Evolutionary conservation across 2,797 vertebrate genomes (phyloP), one percentile per base, ranked within the genome.

Genomic region (Cheirogaleus major): DNA sequence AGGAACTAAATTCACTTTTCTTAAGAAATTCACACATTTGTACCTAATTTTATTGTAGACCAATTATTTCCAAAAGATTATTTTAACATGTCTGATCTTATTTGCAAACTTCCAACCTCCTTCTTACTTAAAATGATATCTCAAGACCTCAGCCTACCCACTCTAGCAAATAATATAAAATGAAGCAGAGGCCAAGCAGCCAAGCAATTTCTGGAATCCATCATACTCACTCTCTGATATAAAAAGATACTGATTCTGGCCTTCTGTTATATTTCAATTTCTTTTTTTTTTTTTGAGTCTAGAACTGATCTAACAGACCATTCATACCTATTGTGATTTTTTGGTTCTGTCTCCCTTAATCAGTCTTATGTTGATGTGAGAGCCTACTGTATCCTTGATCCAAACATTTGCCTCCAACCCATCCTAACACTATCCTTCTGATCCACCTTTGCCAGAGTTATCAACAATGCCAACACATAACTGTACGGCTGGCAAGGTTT

Each of bases 1-100:
- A 93, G 93, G 63, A 96, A 91, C 27, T 78, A 22, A 91, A 70
- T 96, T 96, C n/a, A 89, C 15, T 78, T 91, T 91, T 45, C 41
- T 67, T 82, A 80, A 92, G 30, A 86, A 93, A 97, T 41, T 83
- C 43, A 55, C 81, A 76, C 12, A 83, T 1, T 85, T 93, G 10
- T 25, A 75, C 23, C 50, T 94, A 78, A 92, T 91, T 92, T 95
- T 85, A 86, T 75, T 78, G 22, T 85, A 88, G 23, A 50, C 10
- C 41, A 79, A 45, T 48, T 89, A 52, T 75, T 95, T 96, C 43
- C 50, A 69, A 93, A 83, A 85, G 57, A 50, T 82, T 91, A 59
- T 93, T 92, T 90, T 89, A 93, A 50, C 84, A 69, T 82, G 22
- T 67, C n/a, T 91, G 85, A 88, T 50, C 59, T 85, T 95, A 85